A percentile compares a stretch with the other conserved stretches of the same genome.
phyloP scores from a whole-genome alignment of 2,888 invertebrate genomes.

The Heteropelma amictum region DNA sequence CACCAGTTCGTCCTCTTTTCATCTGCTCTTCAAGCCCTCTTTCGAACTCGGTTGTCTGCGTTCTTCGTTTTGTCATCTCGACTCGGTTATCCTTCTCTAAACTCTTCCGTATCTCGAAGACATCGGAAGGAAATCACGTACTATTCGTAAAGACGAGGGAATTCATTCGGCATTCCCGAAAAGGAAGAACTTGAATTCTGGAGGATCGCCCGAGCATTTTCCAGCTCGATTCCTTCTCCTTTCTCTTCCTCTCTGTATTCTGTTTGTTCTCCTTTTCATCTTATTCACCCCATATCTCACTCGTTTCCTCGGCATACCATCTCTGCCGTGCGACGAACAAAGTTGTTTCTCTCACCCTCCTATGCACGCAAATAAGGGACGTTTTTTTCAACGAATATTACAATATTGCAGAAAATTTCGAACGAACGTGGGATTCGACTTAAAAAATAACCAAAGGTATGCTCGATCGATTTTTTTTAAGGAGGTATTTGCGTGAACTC shows the following conservation, averaged over 20 bases:
- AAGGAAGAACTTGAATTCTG: slow-evolving; percentile 40
- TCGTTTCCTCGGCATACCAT: background rate
- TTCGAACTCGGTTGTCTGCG: background rate
- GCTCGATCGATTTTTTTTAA: background rate
- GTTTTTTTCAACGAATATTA: slow-evolving; percentile 27
- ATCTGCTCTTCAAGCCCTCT: slow-evolving; percentile 1
- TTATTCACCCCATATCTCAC: background rate
- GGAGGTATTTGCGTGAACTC: too few species aligned
- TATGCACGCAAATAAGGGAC: background rate
- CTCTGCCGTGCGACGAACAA: too few species aligned
- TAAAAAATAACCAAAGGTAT: slow-evolving; percentile 1
- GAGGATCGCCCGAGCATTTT: slow-evolving; percentile 39
- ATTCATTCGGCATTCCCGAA: slow-evolving; percentile 38
- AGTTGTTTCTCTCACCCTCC: background rate
- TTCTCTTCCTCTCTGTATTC: background rate
- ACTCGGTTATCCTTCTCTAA: background rate
- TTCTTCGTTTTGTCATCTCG: slow-evolving; percentile 24
- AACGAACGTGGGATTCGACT: background rate
- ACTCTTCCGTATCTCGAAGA: slow-evolving; percentile 37
- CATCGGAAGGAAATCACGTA: slow-evolving; percentile 55
- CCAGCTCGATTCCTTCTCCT: slow-evolving; percentile 28
- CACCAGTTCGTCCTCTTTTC: slow-evolving; percentile 35
- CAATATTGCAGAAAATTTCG: slow-evolving; percentile 46
- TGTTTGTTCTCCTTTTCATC: background rate
- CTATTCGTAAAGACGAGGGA: slow-evolving; percentile 42